These are phyloP conservation scores for Australoheros facetus DNA, from an alignment of 2,797 vertebrate species.

Conservation along the genomic window DNA sequence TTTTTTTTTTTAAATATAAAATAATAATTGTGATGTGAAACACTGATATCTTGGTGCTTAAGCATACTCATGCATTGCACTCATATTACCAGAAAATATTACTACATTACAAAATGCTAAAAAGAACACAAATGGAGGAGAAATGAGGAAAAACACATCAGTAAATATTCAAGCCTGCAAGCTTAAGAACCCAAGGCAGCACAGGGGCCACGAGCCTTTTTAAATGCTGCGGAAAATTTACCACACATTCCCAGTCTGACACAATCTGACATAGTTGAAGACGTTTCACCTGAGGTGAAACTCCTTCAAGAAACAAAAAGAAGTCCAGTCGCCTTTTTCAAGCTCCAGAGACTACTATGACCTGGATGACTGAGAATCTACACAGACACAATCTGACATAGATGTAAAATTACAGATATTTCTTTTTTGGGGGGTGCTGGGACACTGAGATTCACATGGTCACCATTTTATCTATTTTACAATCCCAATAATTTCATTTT, in stretches of 20 bases:
- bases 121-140: neutral
- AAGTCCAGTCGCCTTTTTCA: too few species aligned
- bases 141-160: neutral
- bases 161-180: neutral
- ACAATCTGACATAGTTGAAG: neutral
- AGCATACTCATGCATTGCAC: neutral
- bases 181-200: neutral
- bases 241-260: neutral
- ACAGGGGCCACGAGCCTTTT: neutral
- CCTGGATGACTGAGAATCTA: too few species aligned
- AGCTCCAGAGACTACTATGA: too few species aligned
- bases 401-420: neutral
- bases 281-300: too few species aligned
- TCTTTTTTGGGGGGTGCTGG: too few species aligned
- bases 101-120: too few species aligned
- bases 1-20: accelerated
- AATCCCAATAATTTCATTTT: neutral
- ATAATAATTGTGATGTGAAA: neutral
- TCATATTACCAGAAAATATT: neutral
- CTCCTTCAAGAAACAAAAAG: too few species aligned
- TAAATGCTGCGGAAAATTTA: neutral
- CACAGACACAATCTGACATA: neutral
- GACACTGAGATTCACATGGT: too few species aligned
- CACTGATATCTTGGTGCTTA: neutral
- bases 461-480: neutral